phyloP scores from a whole-genome alignment of 1,140 invertebrate species.

The Drosophila nannoptera region DNA sequence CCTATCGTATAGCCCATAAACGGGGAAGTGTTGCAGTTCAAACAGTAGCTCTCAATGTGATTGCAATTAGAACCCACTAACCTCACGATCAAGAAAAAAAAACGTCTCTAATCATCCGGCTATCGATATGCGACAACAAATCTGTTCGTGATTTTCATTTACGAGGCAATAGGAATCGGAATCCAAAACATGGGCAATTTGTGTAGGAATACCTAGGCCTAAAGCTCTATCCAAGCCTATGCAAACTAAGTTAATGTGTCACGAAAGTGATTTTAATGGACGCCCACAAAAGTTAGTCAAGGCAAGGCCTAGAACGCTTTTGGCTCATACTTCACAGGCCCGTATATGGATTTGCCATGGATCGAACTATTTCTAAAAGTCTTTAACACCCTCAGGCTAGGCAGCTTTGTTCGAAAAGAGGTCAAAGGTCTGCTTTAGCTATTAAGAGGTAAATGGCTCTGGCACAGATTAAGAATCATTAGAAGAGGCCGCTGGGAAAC shows the following conservation, averaged over 20 bases:
- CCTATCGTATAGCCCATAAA: constrained; percentile 31
- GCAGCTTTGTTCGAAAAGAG: too few relatives aligned
- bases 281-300: neutral
- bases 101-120: constrained; percentile 16
- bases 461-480: too few relatives aligned
- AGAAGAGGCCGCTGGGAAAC: too few relatives aligned
- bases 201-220: neutral
- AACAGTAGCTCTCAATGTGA: constrained; percentile 26
- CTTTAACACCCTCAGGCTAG: too few relatives aligned
- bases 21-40: constrained; percentile 26
- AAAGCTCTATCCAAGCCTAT: neutral
- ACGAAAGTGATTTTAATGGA: neutral
- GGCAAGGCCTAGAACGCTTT: neutral
- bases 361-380: too few relatives aligned
- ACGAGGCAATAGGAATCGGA: neutral
- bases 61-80: constrained; percentile 31
- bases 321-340: neutral
- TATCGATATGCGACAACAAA: constrained; percentile 32
- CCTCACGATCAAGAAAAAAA: constrained; percentile 25
- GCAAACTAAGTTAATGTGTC: neutral
- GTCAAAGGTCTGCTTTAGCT: too few relatives aligned
- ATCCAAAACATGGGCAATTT: neutral
- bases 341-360: too few relatives aligned
- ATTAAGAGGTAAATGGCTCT: too few relatives aligned
- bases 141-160: constrained; percentile 35